Base-by-base conservation (phyloP, 2,797 vertebrate genomes). In the Crocodylus rhombifer region DNA sequence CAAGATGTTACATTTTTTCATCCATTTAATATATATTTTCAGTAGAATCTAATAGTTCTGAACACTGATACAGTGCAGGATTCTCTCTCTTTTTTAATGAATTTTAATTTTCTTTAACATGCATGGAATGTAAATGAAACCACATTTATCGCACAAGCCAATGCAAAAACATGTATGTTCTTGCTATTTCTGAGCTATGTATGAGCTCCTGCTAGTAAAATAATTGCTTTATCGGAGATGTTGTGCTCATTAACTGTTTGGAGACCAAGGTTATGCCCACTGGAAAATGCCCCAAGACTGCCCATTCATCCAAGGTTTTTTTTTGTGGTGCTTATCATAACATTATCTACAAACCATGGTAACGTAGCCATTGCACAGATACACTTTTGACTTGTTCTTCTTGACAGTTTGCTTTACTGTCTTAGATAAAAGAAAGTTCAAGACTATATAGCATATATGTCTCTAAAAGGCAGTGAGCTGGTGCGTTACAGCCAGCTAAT, bases 361-460 rank as follows among this genome's bases (percentile, higher is more conserved):
- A 95, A 51, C 92, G 88, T 96, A 95, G 95, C 96, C 94, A 94
- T 73, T 95, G 96, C 94, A 96, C 89, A 95, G 95, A 94, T 94
- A 87, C 92, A 93, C 95, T 86, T 80, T 85, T 94, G 90, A 96
- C 96, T 92, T 94, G 93, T 95, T 93, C 94, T 94, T 95, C 93
- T 65, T 97, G 96, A 95, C 92, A 95, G 91, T 96, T 95, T 94
- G 94, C 92, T 94, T 10, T 74, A 56, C 15, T 12, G 36, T 25
- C 55, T 63, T 58, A 36, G 14, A 14, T 42, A 25, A 51, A 4
- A 73, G 4, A 73, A 15, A 3, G 4, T 51, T 57, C n/a, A 36
- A 67, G 58, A 69, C 33, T 77, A 25, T 23, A 82, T 76, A 23
- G 56, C 26, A 51, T 73, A 26, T 2, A 73, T 16, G 26, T 17